A percentile compares a stretch with the other conserved stretches of the same genome.
Conservation (phyloP, 2,113 vertebrate species). For the Coturnix japonica region DNA sequence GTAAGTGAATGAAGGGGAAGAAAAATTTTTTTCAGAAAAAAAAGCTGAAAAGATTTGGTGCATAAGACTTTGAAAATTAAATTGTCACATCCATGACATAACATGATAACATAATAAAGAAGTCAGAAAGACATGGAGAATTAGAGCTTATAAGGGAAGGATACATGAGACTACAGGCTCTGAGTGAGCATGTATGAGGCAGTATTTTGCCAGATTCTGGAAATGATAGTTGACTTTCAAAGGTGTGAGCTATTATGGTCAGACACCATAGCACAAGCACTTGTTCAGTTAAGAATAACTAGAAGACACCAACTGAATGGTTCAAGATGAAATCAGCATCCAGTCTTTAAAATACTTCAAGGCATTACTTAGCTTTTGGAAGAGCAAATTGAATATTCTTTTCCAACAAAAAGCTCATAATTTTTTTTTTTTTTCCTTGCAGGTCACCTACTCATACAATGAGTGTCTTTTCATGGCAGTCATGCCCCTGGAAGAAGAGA, state of each 20-base stretch:
- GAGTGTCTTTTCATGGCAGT: not conserved
- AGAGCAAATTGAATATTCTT: not conserved
- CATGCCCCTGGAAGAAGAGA: not conserved
- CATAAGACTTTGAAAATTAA: not conserved
- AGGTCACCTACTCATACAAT: not conserved
- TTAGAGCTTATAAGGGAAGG: not conserved
- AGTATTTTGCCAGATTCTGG: not conserved
- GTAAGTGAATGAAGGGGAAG: not conserved
- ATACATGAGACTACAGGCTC: not conserved
- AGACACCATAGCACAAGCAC: not conserved
- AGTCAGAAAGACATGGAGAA: not conserved
- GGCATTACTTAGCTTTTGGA: not conserved
- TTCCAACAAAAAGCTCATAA: not conserved
- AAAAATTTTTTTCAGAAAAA: not conserved
- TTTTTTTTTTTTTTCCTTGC: not conserved
- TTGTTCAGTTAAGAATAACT: slow-evolving; percentile 10
- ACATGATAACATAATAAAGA: not conserved
- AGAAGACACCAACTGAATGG: slow-evolving; percentile 15
- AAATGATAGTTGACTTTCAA: not conserved
- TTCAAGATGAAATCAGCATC: not conserved
- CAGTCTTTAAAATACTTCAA: not conserved
- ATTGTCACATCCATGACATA: not conserved
- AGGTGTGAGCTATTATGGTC: not conserved
- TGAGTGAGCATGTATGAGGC: not conserved
- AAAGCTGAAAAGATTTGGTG: not conserved